A percentile compares a stretch with the other conserved stretches of the same genome.
Evolutionary conservation across 2,113 vertebrate genomes (phyloP).

Genomic region (Calcarius ornatus): DNA sequence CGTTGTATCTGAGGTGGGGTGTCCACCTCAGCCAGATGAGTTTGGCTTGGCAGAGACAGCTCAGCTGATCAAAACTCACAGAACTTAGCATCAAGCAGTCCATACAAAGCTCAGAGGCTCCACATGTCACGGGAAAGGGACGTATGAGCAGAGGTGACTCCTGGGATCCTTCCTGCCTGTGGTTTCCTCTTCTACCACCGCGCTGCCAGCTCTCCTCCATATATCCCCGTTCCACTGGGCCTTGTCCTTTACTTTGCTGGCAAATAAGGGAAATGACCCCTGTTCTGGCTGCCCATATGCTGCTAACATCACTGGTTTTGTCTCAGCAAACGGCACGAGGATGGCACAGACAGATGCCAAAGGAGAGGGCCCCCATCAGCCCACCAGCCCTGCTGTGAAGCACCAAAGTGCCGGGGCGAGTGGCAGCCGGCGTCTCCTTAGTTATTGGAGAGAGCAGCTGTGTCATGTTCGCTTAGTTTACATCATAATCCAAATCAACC

Average conservation of each 20-base stretch:
- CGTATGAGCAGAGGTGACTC: constrained; percentile 3
- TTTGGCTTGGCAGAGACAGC: neutral
- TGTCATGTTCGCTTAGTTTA: constrained; percentile 64
- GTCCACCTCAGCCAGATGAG: neutral
- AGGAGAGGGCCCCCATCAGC: constrained; percentile 18
- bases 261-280: constrained; percentile 46
- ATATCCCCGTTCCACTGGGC: neutral
- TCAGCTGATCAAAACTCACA: neutral
- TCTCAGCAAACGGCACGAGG: constrained; percentile 41
- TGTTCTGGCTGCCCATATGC: constrained; percentile 52
- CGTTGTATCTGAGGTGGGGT: neutral
- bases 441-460: constrained; percentile 62
- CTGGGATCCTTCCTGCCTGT: neutral
- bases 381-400: constrained; percentile 44
- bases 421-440: constrained; percentile 59
- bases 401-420: constrained; percentile 5
- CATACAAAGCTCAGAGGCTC: neutral
- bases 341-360: constrained; percentile 47
- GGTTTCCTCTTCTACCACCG: neutral
- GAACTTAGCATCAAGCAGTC: neutral
- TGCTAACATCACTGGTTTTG: constrained; percentile 46
- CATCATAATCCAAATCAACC: constrained; percentile 68
- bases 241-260: constrained; percentile 58
- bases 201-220: neutral
- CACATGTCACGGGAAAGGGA: neutral